phyloP scores from a whole-genome alignment of 2,797 vertebrate species.

The Buphagus erythrorhynchus region DNA sequence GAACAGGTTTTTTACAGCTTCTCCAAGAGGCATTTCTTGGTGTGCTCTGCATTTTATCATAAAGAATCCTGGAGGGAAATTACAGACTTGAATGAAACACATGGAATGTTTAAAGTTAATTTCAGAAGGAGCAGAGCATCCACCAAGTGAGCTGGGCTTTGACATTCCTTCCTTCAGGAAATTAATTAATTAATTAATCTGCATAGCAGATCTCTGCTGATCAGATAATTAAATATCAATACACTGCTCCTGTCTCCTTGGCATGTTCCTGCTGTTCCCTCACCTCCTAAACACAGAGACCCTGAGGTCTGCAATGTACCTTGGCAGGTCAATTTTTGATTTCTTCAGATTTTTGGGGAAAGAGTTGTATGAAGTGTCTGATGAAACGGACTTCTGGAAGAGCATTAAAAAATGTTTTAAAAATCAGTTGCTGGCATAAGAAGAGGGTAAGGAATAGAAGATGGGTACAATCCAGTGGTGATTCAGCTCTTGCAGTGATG shows the following conservation, averaged over 20 bases:
- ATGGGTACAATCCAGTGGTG: accelerated
- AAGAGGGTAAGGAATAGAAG: background rate
- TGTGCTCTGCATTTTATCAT: background rate
- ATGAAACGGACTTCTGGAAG: background rate
- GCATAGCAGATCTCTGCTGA: background rate
- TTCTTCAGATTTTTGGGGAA: background rate
- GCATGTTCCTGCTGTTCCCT: background rate
- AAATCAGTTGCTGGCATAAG: background rate
- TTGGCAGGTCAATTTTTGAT: background rate
- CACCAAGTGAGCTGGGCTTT: background rate
- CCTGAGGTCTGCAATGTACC: background rate
- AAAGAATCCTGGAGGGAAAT: background rate
- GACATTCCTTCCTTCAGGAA: background rate
- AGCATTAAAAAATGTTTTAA: accelerated
- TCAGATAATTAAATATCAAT: background rate
- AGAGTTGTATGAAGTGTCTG: background rate
- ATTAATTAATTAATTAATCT: background rate
- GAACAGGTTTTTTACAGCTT: background rate
- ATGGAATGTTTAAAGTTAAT: background rate
- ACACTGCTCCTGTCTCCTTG: background rate
- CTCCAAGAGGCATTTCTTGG: background rate
- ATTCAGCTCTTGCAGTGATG: background rate
- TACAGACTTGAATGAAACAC: background rate
- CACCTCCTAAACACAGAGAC: background rate
- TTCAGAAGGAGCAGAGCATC: background rate